Percentiles rank a stretch among this genome's conserved stretches.
Conservation (phyloP, 2,888 invertebrate species). For the Sceliomorpha sp. region DNA sequence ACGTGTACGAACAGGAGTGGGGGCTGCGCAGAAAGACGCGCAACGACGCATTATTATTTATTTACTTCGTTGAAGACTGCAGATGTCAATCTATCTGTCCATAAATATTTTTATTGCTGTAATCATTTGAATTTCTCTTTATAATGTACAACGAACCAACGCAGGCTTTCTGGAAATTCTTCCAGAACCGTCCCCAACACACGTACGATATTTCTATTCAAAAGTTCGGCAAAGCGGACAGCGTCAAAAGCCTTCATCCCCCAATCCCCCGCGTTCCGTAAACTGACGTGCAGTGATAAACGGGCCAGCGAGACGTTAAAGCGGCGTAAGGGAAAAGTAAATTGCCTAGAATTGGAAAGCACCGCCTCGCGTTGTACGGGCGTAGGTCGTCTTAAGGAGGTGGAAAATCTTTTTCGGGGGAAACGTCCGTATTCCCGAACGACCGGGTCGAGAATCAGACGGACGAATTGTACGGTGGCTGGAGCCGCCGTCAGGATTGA, state of each 20-base stretch:
- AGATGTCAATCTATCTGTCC: too few species aligned
- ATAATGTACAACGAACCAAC: too few species aligned
- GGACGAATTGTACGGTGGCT: slow-evolving; percentile 34
- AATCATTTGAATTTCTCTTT: too few species aligned
- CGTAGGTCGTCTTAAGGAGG: slow-evolving; percentile 55
- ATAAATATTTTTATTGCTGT: too few species aligned
- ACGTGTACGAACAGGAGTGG: too few species aligned
- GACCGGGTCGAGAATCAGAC: slow-evolving; percentile 43
- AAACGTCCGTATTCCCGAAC: slow-evolving; percentile 23
- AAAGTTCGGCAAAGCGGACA: slow-evolving; percentile 41
- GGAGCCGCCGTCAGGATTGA: slow-evolving; percentile 32
- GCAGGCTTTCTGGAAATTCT: too few species aligned
- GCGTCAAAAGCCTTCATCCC: slow-evolving; percentile 47
- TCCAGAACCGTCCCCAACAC: not conserved
- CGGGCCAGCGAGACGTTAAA: slow-evolving; percentile 51
- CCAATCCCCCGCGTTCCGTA: not conserved
- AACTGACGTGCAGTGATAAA: slow-evolving; percentile 54
- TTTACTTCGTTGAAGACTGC: too few species aligned
- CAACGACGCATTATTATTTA: too few species aligned
- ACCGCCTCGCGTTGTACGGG: slow-evolving; percentile 29
- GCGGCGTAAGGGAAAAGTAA: slow-evolving; percentile 58
- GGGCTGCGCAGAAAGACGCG: too few species aligned
- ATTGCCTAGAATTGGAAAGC: slow-evolving; percentile 55
- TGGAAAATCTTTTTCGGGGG: slow-evolving; percentile 46
- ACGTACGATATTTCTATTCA: slow-evolving; percentile 49